phyloP scores from a whole-genome alignment of 1,140 invertebrate genomes.

The Zaprionus gabonicus region DNA sequence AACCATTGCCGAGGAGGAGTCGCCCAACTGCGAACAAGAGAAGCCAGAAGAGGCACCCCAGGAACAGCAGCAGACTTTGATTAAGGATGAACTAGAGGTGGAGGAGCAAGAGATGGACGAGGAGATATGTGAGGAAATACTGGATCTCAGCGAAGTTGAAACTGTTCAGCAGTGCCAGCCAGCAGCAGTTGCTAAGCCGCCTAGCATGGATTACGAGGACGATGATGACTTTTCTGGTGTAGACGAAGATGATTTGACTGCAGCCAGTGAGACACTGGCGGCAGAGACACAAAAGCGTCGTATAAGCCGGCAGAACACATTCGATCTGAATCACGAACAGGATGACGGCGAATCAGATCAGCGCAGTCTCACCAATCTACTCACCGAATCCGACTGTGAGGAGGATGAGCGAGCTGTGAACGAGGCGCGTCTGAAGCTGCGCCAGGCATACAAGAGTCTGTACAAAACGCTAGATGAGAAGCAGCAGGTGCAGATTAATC shows the following conservation, averaged over 20 bases:
- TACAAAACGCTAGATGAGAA: constrained; percentile 67
- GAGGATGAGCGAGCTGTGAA: constrained; percentile 69
- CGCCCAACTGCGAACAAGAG: constrained; percentile 9
- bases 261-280: constrained; percentile 20
- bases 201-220: constrained; percentile 40
- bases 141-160: constrained; percentile 61
- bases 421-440: constrained; percentile 60
- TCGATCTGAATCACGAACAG: constrained; percentile 55
- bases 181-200: not conserved
- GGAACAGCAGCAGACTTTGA: constrained; percentile 5
- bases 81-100: constrained; percentile 12
- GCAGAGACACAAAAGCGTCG: constrained; percentile 25
- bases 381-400: constrained; percentile 77
- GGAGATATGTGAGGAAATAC: constrained; percentile 79
- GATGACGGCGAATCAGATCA: constrained; percentile 65
- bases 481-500: constrained; percentile 57
- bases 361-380: constrained; percentile 71
- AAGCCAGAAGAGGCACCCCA: not conserved
- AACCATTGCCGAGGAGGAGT: constrained; percentile 66
- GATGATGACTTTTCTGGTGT: constrained; percentile 72
- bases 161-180: constrained; percentile 1
- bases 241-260: constrained; percentile 61
- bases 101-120: constrained; percentile 49
- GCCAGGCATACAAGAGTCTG: constrained; percentile 65
- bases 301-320: constrained; percentile 61